Conservation (phyloP, 1,140 invertebrate genomes). For the Globodera ellingtonae region DNA sequence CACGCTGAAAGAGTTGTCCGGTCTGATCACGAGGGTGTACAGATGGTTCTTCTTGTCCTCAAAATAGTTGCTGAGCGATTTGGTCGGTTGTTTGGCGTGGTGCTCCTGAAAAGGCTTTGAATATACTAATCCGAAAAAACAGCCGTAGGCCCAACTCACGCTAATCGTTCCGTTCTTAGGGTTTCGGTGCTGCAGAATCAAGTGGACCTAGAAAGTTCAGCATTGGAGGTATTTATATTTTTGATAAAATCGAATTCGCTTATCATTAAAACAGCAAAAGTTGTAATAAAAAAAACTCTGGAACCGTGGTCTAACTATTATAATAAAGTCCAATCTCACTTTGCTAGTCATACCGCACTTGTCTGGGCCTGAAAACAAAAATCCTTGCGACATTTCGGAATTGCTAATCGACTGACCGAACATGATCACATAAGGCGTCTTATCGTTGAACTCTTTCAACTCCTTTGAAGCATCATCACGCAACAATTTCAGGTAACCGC, state of each 20-base stretch:
- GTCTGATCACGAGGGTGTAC: constrained; percentile 83
- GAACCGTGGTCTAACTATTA: no score
- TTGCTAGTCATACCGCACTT: constrained; percentile 96
- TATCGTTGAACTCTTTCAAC: constrained; percentile 78
- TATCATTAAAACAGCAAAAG: no score
- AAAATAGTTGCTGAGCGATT: constrained; percentile 79
- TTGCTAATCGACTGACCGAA: constrained; percentile 69
- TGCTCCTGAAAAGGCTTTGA: constrained; percentile 66
- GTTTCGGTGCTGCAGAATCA: constrained; percentile 95
- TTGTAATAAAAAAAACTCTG: no score
- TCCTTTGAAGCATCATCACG: constrained; percentile 54
- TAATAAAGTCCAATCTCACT: constrained; percentile 24
- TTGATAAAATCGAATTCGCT: no score
- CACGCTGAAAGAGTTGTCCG: constrained; percentile 80
- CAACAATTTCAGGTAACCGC: constrained; percentile 92
- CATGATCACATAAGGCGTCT: constrained; percentile 83
- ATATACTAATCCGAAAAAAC: constrained; percentile 14
- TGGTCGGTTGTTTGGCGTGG: constrained; percentile 74
- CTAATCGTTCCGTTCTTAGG: constrained; percentile 84
- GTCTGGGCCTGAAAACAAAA: constrained; percentile 77
- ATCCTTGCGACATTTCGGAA: no score
- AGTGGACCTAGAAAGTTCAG: constrained; percentile 73
- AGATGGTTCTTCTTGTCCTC: constrained; percentile 93
- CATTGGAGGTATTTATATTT: no score
- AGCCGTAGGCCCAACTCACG: constrained; percentile 52